Base-by-base conservation (phyloP, 53 echinoderm and acorn worm species). In the Hippasteria phrygiana region DNA sequence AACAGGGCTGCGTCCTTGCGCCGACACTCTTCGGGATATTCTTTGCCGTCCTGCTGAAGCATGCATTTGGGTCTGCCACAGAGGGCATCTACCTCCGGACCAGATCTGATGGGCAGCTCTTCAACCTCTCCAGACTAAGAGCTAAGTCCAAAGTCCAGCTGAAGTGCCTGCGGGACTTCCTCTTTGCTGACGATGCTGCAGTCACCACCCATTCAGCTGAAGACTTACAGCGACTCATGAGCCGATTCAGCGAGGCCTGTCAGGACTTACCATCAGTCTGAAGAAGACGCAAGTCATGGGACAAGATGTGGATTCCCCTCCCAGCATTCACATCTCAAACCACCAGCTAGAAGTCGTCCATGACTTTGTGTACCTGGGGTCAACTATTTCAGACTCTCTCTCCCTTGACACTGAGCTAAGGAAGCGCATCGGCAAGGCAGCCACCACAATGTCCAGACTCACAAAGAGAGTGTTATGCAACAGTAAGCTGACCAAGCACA, bases 1-100 rank as follows among this genome's bases (percentile, higher is more conserved):
- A 94, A 54, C 90, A 94, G 78, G 90, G 94, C 14, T 94, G 92
- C 51, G 90, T 92, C 24, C 90, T 94, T 12, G 73, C 94, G 22
- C 94, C 91, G 9, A 94, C 85, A 6, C 87, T 89, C 24, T 94
- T 92, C 22, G 87, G 92, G 4, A 94, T 92, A 22, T 92, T 94
- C 92, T 92, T 92, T 32, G 73, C 90, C 4, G n/a, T 92, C 26
- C 80, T 92, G 18, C 92, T 91, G 8, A 27, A 14, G 2, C 37
- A 77, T 33, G 94, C 92, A 6, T 89, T 72, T 35, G 18, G 91
- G 35, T 22, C 38, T 5, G 73, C 17, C n/a, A n/a, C n/a, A n/a
- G n/a, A n/a, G n/a, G n/a, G n/a, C n/a, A n/a, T n/a, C n/a, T n/a
- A n/a, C n/a, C n/a, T n/a, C n/a, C n/a, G n/a, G n/a, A n/a, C n/a